These are phyloP conservation scores for Halisarca cf. caerulea DNA, from an alignment of 37 sponge, comb jelly and placozoan species.

Conservation along the genomic window DNA sequence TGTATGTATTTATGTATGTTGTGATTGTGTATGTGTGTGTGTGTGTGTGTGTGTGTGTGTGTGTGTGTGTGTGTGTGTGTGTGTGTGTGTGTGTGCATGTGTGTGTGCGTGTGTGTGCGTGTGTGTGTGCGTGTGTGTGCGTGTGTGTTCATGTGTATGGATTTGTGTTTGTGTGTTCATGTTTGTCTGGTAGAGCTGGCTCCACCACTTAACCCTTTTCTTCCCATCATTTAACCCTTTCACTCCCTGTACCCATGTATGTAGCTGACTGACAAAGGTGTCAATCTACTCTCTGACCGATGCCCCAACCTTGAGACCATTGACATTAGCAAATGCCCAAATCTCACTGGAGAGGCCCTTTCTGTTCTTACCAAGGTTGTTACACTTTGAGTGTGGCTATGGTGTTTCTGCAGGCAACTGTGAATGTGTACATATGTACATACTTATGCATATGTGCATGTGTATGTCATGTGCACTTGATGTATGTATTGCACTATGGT, in stretches of 20 bases:
- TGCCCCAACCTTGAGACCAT: constrained; percentile 6
- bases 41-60: background rate
- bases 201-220: no score
- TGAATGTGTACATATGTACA: constrained; percentile 1
- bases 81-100: constrained; percentile 19
- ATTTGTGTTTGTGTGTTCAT: no score
- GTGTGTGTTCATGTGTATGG: background rate
- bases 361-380: constrained; percentile 24
- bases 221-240: no score
- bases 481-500: no score
- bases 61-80: constrained; percentile 22
- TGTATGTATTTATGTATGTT: constrained; percentile 10
- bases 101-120: constrained; percentile 1
- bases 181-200: no score
- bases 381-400: no score
- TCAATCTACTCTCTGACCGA: constrained; percentile 5
- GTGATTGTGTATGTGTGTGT: constrained; percentile 39
- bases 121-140: background rate
- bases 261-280: constrained; percentile 14
- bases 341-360: constrained; percentile 36
- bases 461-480: no score
- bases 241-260: no score
- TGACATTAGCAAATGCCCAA: constrained; percentile 33
- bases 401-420: no score
- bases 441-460: background rate